Percentiles rank a stretch among this genome's conserved stretches.
Evolutionary conservation across 1,140 invertebrate genomes (phyloP).

Genomic region (Drosophila kikkawai): DNA sequence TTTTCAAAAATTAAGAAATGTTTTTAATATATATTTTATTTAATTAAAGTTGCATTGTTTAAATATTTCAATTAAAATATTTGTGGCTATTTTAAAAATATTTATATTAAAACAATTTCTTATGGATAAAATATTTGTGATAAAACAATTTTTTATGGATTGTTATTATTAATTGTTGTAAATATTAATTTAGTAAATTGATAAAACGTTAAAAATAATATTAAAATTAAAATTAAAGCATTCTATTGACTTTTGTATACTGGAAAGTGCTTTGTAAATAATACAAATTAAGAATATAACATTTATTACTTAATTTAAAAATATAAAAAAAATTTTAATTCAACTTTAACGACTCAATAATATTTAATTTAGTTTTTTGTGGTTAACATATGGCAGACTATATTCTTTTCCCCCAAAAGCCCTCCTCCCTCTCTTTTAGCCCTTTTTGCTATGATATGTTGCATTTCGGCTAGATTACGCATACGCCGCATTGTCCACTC

Average conservation of each 20-base stretch:
- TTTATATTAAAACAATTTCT: neutral
- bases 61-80: neutral
- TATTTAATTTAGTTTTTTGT: neutral
- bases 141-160: too few relatives aligned
- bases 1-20: neutral
- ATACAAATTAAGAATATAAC: too few relatives aligned
- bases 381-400: slow-evolving; percentile 41
- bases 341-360: neutral
- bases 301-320: too few relatives aligned
- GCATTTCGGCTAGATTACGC: slow-evolving; percentile 59
- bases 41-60: neutral
- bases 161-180: too few relatives aligned
- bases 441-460: slow-evolving; percentile 28
- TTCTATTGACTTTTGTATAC: neutral
- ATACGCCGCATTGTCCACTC: slow-evolving; percentile 68
- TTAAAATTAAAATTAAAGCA: too few relatives aligned
- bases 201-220: too few relatives aligned
- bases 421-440: neutral
- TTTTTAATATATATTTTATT: neutral
- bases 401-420: neutral
- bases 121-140: too few relatives aligned
- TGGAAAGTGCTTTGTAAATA: neutral
- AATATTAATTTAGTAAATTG: too few relatives aligned
- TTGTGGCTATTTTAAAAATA: too few relatives aligned
- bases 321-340: neutral